A percentile compares a stretch with the other conserved stretches of the same genome.
These are phyloP conservation scores for Actenoides lindsayi DNA, from an alignment of 2,113 vertebrate species.

Conservation along the genomic window DNA sequence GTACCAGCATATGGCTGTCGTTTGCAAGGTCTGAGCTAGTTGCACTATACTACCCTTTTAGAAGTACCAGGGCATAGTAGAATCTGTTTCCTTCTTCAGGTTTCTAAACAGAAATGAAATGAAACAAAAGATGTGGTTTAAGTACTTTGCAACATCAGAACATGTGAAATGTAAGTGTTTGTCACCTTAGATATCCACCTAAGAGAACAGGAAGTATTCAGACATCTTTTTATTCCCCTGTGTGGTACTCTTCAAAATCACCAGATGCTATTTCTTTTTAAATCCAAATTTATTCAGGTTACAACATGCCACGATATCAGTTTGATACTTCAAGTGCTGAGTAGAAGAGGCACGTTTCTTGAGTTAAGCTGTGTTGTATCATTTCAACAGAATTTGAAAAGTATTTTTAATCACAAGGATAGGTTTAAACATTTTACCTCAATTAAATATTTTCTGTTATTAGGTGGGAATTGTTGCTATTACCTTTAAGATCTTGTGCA, in stretches of 20 bases:
- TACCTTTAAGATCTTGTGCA: not conserved
- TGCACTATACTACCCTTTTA: not conserved
- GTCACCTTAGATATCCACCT: not conserved
- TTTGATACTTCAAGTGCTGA: not conserved
- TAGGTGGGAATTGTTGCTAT: not conserved
- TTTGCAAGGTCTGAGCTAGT: not conserved
- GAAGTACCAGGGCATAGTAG: not conserved
- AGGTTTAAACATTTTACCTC: not conserved
- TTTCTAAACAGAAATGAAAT: not conserved
- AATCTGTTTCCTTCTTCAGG: not conserved
- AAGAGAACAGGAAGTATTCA: not conserved
- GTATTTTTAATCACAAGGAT: not conserved
- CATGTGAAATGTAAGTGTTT: not conserved
- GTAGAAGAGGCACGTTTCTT: not conserved
- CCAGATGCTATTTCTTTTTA: not conserved
- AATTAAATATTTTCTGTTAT: not conserved
- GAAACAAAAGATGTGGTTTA: not conserved
- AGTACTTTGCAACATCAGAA: not conserved
- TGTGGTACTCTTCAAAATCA: not conserved
- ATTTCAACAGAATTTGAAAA: not conserved
- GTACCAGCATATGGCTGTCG: not conserved
- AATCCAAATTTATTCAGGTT: not conserved
- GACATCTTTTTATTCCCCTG: not conserved
- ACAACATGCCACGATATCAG: not conserved
- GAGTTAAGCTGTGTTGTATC: not conserved